These are phyloP conservation scores for Acanthurus tractus DNA, from an alignment of 2,797 vertebrate genomes.

Conservation along the genomic window DNA sequence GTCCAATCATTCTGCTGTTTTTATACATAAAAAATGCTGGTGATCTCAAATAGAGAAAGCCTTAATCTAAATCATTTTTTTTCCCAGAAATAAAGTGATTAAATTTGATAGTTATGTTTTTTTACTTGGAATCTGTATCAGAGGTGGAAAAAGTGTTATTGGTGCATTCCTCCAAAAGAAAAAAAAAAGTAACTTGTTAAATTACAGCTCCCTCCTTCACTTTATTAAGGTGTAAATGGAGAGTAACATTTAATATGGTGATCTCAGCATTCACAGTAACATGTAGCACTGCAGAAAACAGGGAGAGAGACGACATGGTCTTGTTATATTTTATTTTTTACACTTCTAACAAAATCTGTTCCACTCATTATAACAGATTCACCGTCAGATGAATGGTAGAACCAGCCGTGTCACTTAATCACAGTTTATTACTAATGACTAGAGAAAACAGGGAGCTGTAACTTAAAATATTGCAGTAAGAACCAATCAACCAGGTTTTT, in stretches of 20 bases:
- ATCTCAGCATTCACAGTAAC: conserved; percentile 14
- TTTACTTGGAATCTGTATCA: conserved; percentile 12
- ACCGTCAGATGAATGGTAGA: conserved; percentile 2
- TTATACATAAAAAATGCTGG: not conserved
- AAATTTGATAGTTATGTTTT: conserved; percentile 5
- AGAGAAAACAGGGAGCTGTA: conserved; percentile 51
- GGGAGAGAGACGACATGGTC: not conserved
- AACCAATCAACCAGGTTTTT: conserved; percentile 31
- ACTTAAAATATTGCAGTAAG: conserved; percentile 47
- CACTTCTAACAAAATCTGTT: conserved; percentile 1
- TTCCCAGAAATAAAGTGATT: not conserved
- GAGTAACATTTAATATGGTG: not conserved
- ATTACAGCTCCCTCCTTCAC: conserved; percentile 52
- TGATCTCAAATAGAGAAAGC: not conserved
- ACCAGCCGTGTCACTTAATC: conserved; percentile 14
- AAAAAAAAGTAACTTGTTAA: conserved; percentile 21
- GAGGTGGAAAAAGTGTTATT: conserved; percentile 2
- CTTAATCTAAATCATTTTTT: conserved; percentile 13
- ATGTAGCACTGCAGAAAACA: not conserved
- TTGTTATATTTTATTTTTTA: not conserved
- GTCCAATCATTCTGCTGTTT: not conserved
- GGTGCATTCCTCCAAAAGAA: conserved; percentile 45
- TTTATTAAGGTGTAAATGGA: conserved; percentile 37
- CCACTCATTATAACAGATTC: not conserved
- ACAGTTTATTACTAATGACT: conserved; percentile 28